Evolutionary conservation across 2,888 invertebrate species (phyloP).

Genomic region (Tenodera sinensis): DNA sequence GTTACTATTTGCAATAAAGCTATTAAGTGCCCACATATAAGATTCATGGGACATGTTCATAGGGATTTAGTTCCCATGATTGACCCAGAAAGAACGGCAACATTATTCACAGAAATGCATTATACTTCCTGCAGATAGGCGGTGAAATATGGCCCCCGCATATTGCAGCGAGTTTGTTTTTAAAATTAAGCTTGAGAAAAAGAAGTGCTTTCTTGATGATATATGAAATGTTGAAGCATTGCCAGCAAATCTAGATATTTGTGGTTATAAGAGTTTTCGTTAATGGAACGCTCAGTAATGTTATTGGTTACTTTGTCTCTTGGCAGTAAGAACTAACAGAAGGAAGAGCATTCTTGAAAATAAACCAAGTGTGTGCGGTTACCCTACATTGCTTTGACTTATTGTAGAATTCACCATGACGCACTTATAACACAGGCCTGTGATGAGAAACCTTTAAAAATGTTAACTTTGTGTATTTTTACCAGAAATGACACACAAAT

Average conservation of each 20-base stretch:
- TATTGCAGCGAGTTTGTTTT: background rate
- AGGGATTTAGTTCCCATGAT: background rate
- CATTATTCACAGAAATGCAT: background rate
- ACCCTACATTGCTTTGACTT: no score
- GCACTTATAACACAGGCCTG: no score
- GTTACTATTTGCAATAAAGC: background rate
- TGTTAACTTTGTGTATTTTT: no score
- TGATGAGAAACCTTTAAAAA: no score
- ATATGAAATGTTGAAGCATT: background rate
- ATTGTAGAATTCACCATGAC: no score
- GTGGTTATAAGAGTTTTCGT: background rate
- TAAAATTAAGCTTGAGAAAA: background rate
- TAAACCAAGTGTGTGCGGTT: no score
- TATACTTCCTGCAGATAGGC: background rate
- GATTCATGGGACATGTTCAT: background rate
- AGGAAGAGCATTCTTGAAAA: no score
- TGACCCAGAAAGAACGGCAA: background rate
- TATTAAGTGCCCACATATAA: background rate
- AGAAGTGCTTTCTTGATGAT: background rate
- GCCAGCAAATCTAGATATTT: background rate
- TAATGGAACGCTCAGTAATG: background rate
- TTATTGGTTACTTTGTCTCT: no score
- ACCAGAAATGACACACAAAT: no score
- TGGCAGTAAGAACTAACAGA: no score
- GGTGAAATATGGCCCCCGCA: background rate